phyloP scores from a whole-genome alignment of 2,888 invertebrate species.

The Pomacea canaliculata region DNA sequence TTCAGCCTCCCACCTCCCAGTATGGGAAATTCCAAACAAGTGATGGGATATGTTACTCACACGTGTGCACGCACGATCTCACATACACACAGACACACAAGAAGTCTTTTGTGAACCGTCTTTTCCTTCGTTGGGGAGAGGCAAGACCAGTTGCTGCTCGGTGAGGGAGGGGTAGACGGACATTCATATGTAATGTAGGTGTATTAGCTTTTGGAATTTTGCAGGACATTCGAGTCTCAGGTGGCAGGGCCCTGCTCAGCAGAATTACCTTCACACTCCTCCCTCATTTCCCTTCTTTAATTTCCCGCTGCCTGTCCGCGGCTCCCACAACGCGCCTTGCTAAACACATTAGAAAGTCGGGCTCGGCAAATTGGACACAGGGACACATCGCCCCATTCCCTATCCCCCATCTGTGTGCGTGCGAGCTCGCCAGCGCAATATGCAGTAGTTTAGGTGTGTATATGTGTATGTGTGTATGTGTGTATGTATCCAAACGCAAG shows the following conservation, averaged over 20 bases:
- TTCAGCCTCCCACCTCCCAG: too few relatives aligned
- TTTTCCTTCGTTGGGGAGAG: too few relatives aligned
- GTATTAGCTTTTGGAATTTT: too few relatives aligned
- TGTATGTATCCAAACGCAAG: neutral
- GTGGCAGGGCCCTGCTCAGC: neutral
- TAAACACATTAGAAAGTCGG: neutral
- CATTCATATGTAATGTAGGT: too few relatives aligned
- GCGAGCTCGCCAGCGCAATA: neutral
- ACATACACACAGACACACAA: too few relatives aligned
- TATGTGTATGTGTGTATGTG: neutral
- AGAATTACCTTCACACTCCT: slow-evolving; percentile 6
- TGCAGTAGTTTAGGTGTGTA: neutral
- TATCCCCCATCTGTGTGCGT: neutral
- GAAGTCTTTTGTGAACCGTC: too few relatives aligned
- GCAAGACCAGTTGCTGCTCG: too few relatives aligned
- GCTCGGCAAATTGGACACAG: neutral
- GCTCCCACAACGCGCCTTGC: neutral
- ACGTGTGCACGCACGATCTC: too few relatives aligned
- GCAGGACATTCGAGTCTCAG: neutral
- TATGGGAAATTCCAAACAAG: too few relatives aligned
- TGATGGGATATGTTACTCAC: too few relatives aligned
- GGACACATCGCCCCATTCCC: neutral
- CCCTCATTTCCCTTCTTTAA: neutral
- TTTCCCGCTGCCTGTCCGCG: neutral
- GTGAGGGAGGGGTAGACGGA: too few relatives aligned